Conservation (phyloP, 2,797 vertebrate genomes). For the Toxotes lorentzi region DNA sequence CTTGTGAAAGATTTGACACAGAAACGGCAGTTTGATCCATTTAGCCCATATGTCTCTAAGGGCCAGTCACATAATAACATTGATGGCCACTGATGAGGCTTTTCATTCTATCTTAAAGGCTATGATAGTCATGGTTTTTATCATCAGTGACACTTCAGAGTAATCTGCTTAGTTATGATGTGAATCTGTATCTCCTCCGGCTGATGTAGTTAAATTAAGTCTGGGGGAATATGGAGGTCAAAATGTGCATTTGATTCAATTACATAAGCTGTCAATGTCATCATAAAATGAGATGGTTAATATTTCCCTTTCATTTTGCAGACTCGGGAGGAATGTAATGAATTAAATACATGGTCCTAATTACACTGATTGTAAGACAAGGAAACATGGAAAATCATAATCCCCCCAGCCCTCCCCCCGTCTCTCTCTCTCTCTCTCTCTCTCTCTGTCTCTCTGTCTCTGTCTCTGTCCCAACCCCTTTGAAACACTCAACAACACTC, state of each 20-base stretch:
- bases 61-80: conserved; percentile 38
- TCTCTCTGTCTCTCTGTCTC: background rate
- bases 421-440: background rate
- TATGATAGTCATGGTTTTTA: conserved; percentile 25
- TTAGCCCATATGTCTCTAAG: conserved; percentile 40
- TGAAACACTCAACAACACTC: conserved; percentile 29
- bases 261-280: conserved; percentile 18
- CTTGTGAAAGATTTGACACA: conserved; percentile 45
- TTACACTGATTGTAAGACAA: conserved; percentile 38
- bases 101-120: conserved; percentile 37
- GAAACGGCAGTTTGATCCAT: conserved; percentile 48
- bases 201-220: conserved; percentile 51
- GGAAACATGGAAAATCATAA: conserved; percentile 8
- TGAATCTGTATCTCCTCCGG: conserved; percentile 39
- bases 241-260: conserved; percentile 58
- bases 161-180: conserved; percentile 47
- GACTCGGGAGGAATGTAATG: conserved; percentile 21
- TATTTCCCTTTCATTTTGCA: conserved; percentile 24
- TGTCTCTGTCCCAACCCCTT: background rate
- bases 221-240: conserved; percentile 46
- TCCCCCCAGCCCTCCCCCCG: background rate
- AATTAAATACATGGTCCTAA: conserved; percentile 17
- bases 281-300: conserved; percentile 16
- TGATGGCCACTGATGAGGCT: conserved; percentile 52
- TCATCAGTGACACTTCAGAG: conserved; percentile 4